phyloP scores from a whole-genome alignment of 2,888 invertebrate genomes.

The Seira musarum region DNA sequence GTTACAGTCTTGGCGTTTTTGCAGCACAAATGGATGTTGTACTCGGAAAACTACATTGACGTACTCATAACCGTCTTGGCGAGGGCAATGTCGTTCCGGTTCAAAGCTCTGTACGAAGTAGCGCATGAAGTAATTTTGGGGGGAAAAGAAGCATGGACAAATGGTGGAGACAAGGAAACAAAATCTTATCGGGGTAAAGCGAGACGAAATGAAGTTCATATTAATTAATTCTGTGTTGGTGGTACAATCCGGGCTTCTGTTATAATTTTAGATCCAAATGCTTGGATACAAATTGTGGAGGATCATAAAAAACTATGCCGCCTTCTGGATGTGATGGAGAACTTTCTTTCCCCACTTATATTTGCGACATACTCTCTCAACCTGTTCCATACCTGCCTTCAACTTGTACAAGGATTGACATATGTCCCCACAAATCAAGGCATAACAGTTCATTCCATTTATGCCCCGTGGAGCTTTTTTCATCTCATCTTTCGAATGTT shows the following conservation, averaged over 20 bases:
- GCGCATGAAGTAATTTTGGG: too few species aligned
- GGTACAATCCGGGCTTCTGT: too few species aligned
- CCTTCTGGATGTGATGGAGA: conserved; percentile 46
- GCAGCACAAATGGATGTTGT: conserved; percentile 43
- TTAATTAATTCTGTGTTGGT: too few species aligned
- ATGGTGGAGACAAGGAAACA: too few species aligned
- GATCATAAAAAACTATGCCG: conserved; percentile 59
- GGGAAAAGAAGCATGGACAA: too few species aligned
- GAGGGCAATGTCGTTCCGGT: conserved; percentile 54
- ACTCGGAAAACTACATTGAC: conserved; percentile 58
- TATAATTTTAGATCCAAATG: conserved; percentile 46
- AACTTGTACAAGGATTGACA: conserved; percentile 40
- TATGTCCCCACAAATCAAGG: conserved; percentile 34
- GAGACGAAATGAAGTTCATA: too few species aligned
- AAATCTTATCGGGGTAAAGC: too few species aligned
- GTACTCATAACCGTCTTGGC: conserved; percentile 51
- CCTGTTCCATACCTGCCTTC: conserved; percentile 60
- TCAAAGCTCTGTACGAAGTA: conserved; percentile 43
- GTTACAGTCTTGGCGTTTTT: conserved; percentile 44
- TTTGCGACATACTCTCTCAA: conserved; percentile 63
- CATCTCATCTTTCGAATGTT: conserved; percentile 31
- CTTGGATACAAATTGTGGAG: conserved; percentile 54
- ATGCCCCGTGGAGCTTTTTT: conserved; percentile 42
- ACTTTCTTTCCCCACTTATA: conserved; percentile 59
- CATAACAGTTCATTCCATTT: conserved; percentile 19